Conservation (phyloP, 2,797 vertebrate species). For the Remorina albescens region DNA sequence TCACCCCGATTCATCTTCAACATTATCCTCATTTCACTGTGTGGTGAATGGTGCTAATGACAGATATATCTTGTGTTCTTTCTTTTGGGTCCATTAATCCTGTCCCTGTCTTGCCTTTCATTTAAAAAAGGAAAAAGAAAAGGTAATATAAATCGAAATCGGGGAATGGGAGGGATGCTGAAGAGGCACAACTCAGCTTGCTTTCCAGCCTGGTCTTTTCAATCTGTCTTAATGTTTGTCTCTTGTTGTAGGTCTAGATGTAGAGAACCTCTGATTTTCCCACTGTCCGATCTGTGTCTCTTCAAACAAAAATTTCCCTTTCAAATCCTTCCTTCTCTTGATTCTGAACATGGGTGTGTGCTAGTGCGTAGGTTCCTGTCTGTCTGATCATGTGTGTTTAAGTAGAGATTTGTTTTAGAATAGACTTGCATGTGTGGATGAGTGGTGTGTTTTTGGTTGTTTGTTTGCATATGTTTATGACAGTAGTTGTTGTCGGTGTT, state of each 20-base stretch:
- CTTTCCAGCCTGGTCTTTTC: slow-evolving; percentile 71
- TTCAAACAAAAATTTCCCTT: slow-evolving; percentile 52
- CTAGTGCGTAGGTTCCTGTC: slow-evolving; percentile 48
- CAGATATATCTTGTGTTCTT: slow-evolving; percentile 80
- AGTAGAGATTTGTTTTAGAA: slow-evolving; percentile 44
- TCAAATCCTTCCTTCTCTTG: slow-evolving; percentile 68
- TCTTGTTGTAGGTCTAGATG: slow-evolving; percentile 66
- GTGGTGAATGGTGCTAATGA: slow-evolving; percentile 74
- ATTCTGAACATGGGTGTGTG: slow-evolving; percentile 57
- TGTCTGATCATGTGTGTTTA: slow-evolving; percentile 39
- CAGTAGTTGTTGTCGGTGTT: slow-evolving; percentile 50
- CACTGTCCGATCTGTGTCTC: slow-evolving; percentile 54
- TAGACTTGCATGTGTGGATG: slow-evolving; percentile 57
- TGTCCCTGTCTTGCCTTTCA: slow-evolving; percentile 80
- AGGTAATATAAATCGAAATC: slow-evolving; percentile 79
- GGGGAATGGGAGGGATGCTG: slow-evolving; percentile 71
- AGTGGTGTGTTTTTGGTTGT: slow-evolving; percentile 17
- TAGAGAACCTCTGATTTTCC: slow-evolving; percentile 64
- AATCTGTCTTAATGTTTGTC: slow-evolving; percentile 63
- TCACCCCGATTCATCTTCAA: slow-evolving; percentile 47
- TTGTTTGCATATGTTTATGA: slow-evolving; percentile 50
- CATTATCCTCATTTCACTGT: slow-evolving; percentile 82
- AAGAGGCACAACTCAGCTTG: slow-evolving; percentile 67
- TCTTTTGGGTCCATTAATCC: slow-evolving; percentile 83
- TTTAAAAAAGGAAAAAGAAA: slow-evolving; percentile 85